Percentiles rank a stretch among this genome's conserved stretches.
Conservation (phyloP, 2,113 vertebrate species). For the Dolichotis patagonum region DNA sequence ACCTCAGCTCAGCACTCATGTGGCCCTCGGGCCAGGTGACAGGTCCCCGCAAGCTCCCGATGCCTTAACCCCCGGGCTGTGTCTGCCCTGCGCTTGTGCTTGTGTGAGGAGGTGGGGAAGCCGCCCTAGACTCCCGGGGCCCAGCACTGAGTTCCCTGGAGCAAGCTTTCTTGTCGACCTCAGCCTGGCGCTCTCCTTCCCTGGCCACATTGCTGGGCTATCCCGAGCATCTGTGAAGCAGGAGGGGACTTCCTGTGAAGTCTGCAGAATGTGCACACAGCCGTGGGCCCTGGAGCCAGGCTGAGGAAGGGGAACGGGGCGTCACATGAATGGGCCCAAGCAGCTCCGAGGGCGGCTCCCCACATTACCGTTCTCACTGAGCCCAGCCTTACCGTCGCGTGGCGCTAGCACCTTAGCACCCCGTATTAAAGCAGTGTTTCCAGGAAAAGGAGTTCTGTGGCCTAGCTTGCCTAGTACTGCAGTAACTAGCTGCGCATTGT, state of each 20-base stretch:
- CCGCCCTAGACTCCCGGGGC: neutral
- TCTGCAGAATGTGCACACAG: neutral
- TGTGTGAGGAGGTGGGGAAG: neutral
- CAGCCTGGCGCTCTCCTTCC: neutral
- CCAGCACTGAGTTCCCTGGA: neutral
- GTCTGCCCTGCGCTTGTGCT: neutral
- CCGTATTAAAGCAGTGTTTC: slow-evolving; percentile 7
- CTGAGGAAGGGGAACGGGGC: neutral
- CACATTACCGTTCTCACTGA: neutral
- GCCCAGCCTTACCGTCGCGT: no score
- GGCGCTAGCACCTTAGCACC: neutral
- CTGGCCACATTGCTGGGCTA: neutral
- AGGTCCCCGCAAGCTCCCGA: neutral
- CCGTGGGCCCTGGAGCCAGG: neutral
- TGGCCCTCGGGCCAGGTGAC: neutral
- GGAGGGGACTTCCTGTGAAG: neutral
- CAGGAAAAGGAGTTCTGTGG: neutral
- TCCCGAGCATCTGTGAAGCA: neutral
- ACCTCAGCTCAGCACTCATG: neutral
- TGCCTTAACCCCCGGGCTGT: neutral
- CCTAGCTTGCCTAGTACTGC: neutral
- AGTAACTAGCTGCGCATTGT: neutral
- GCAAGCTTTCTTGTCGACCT: neutral
- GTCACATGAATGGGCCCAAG: neutral
- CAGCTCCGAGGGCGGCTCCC: neutral